Evolutionary conservation across 2,113 vertebrate species (phyloP).

Genomic region (Budorcas taxicolor): DNA sequence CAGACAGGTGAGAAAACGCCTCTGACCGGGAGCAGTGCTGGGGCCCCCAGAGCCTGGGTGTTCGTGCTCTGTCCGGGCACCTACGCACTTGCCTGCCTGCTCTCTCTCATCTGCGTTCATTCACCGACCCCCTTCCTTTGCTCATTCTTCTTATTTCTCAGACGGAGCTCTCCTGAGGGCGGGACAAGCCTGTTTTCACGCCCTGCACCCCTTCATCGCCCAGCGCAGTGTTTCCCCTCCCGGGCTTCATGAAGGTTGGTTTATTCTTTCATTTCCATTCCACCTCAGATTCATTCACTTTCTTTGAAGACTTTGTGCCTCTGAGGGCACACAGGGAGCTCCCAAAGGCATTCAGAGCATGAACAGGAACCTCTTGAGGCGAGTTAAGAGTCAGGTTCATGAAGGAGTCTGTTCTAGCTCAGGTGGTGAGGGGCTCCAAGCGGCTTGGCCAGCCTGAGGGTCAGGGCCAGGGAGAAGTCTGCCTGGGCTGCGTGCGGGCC

Average conservation of each 20-base stretch:
- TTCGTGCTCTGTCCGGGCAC: not conserved
- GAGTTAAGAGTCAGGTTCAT: not conserved
- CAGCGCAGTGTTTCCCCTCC: accelerated
- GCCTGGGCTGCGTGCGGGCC: accelerated
- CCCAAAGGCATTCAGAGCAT: not conserved
- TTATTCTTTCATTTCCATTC: not conserved
- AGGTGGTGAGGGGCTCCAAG: not conserved
- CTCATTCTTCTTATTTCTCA: not conserved
- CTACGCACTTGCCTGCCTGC: too few species aligned
- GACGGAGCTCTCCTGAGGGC: accelerated
- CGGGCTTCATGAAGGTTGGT: too few species aligned
- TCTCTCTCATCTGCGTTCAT: not conserved
- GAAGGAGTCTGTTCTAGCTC: not conserved
- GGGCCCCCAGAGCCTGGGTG: not conserved
- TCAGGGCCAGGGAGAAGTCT: not conserved
- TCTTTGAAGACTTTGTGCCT: not conserved
- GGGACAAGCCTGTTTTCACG: too few species aligned
- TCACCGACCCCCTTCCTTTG: not conserved
- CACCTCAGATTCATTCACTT: not conserved
- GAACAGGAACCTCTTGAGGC: too few species aligned
- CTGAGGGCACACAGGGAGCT: not conserved
- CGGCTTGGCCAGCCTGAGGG: not conserved
- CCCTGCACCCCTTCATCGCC: not conserved
- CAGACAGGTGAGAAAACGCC: accelerated
- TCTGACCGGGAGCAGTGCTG: accelerated